Evolutionary conservation across 2,888 invertebrate species (phyloP).

Genomic region (Melanotus villosus): DNA sequence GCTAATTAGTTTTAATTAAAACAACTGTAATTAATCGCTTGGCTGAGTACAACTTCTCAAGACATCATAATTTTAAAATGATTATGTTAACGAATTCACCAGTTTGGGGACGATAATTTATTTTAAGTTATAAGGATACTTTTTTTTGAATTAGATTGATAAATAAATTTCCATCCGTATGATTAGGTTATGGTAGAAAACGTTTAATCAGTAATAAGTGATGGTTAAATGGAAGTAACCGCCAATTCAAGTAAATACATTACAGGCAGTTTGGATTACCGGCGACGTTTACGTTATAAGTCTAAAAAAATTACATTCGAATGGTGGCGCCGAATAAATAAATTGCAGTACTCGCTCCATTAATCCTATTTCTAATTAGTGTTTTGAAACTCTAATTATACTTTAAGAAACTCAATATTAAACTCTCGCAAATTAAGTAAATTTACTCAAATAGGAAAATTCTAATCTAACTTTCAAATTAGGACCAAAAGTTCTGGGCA

Average conservation of each 20-base stretch:
- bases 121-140: no score
- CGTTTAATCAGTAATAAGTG: not conserved
- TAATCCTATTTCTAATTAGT: slow-evolving; percentile 8
- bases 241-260: slow-evolving; percentile 9
- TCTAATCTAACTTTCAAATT: slow-evolving; percentile 30
- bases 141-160: not conserved
- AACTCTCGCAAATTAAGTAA: slow-evolving; percentile 17
- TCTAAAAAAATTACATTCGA: not conserved
- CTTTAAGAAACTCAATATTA: slow-evolving; percentile 16
- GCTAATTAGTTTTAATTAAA: slow-evolving; percentile 34
- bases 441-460: slow-evolving; percentile 15
- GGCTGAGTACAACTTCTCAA: slow-evolving; percentile 7
- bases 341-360: slow-evolving; percentile 15
- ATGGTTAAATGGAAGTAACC: not conserved
- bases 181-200: not conserved
- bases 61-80: slow-evolving; percentile 7
- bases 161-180: not conserved
- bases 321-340: slow-evolving; percentile 34
- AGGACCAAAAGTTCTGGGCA: slow-evolving; percentile 15
- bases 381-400: slow-evolving; percentile 26
- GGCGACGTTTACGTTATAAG: not conserved
- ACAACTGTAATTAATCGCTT: slow-evolving; percentile 33
- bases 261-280: slow-evolving; percentile 13
- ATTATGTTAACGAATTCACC: not conserved
- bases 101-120: no score